phyloP scores from a whole-genome alignment of 2,888 invertebrate species.

The Timema cristinae region DNA sequence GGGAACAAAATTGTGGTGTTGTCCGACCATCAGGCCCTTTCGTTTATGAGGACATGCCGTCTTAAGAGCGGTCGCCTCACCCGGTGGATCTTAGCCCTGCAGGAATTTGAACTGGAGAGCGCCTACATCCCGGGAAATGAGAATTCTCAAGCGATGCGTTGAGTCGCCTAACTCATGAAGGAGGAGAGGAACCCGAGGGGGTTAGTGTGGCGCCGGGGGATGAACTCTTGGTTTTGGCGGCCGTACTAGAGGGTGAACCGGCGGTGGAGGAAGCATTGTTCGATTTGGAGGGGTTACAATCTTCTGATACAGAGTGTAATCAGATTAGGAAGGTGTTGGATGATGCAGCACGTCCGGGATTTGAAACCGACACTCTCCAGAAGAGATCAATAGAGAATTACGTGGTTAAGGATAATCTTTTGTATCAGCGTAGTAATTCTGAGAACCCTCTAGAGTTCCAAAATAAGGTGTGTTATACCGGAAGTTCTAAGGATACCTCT shows the following conservation, averaged over 20 bases:
- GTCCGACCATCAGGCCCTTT: slow-evolving; percentile 29
- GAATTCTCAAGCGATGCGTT: slow-evolving; percentile 29
- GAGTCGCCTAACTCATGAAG: neutral
- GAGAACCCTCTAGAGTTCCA: neutral
- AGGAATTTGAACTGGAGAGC: slow-evolving; percentile 30
- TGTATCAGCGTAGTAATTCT: neutral
- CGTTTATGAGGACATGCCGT: slow-evolving; percentile 30
- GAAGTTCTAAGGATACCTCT: neutral
- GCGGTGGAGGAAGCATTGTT: neutral
- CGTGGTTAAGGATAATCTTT: neutral
- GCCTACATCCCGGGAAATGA: slow-evolving; percentile 24
- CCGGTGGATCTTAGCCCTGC: slow-evolving; percentile 30
- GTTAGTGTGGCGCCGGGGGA: too few relatives aligned
- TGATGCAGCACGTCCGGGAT: too few relatives aligned
- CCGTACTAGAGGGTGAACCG: too few relatives aligned
- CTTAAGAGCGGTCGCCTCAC: slow-evolving; percentile 28
- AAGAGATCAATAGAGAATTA: neutral
- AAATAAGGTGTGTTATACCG: neutral
- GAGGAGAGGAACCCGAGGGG: neutral
- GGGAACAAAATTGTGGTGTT: slow-evolving; percentile 27
- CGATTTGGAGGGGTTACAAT: neutral
- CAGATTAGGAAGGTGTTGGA: neutral
- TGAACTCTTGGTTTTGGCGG: too few relatives aligned
- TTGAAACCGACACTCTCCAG: too few relatives aligned
- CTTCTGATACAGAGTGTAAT: neutral